phyloP scores from a whole-genome alignment of 2,113 vertebrate genomes.

The Salminus brasiliensis region DNA sequence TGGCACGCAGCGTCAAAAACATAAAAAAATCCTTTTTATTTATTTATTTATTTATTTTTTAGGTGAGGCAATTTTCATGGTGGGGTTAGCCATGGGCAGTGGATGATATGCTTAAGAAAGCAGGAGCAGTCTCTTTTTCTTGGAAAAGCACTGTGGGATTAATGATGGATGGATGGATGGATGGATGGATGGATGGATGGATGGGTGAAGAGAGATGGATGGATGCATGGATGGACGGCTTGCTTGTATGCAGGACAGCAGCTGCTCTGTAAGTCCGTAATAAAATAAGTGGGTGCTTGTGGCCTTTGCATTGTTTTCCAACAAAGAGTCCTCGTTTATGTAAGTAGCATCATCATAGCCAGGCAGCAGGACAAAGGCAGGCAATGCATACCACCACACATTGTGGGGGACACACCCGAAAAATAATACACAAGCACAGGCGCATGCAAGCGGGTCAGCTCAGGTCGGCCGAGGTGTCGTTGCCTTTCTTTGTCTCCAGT shows the following conservation, averaged over 20 bases:
- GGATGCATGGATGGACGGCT: not conserved
- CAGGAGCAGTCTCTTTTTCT: not conserved
- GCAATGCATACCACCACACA: conserved; percentile 18
- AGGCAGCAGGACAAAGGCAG: conserved; percentile 1
- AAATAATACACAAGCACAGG: not conserved
- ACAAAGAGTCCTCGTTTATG: not conserved
- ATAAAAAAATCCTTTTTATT: not conserved
- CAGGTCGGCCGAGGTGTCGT: conserved; percentile 45
- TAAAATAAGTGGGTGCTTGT: not conserved
- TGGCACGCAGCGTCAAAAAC: conserved; percentile 3
- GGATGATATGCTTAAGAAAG: not conserved
- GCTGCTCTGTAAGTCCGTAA: conserved; percentile 25
- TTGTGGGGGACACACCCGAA: not conserved
- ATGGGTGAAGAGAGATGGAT: too few relatives aligned
- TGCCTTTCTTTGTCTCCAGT: conserved; percentile 65
- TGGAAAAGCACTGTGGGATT: not conserved
- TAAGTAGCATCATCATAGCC: conserved; percentile 8
- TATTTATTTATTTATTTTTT: too few relatives aligned
- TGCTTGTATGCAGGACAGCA: not conserved
- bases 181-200: too few relatives aligned
- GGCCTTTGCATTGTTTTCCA: not conserved
- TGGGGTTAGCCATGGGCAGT: conserved; percentile 3
- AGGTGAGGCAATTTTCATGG: not conserved
- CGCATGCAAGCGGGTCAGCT: not conserved
- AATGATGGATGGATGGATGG: too few relatives aligned